Base-by-base conservation (phyloP, 2,797 vertebrate genomes). In the Dipus sagitta region DNA sequence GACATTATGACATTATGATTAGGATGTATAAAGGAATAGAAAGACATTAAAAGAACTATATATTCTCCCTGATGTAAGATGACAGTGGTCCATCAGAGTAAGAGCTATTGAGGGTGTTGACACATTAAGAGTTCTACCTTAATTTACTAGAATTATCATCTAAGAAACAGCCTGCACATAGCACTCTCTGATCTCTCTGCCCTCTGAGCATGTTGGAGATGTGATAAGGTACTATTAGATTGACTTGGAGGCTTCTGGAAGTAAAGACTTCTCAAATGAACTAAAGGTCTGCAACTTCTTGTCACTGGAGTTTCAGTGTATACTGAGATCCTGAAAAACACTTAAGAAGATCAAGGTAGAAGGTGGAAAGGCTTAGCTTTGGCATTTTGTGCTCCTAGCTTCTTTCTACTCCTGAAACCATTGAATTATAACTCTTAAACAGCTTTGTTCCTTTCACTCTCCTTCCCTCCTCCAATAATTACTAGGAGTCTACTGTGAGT, bases 1-100 rank as follows among this genome's bases (percentile, higher is more conserved):
- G n/a, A n/a, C n/a, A n/a, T n/a, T n/a, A n/a, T n/a, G n/a, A n/a
- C n/a, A n/a, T n/a, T n/a, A n/a, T 87, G 58, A 32, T 23, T 65
- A 89, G 58, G 38, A 7, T 42, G 0, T 83, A 26, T 76, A 88
- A 94, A 93, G 38, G 14, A 3, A 80, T 80, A 68, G 62, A 10
- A 95, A 93, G n/a, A 70, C 24, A 85, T 94, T 30, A 92, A 96
- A 89, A 85, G 34, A 77, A 92, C 6, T 72, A 30, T 86, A 84
- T 72, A 91, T 83, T 95, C 47, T 95, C 15, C 32, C 32, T 85
- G 30, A 79, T 28, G 1, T 34, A 54, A 93, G 38, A 10, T 90
- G 26, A 91, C 32, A 85, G 15, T 54, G 32, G 60, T 47, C 18
- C 26, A 11, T 83, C 88, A 74, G 58, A 86, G 67, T 26, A 11